Base-by-base conservation (phyloP, 92 coral and sea anemone species). In the Bergia sp. region DNA sequence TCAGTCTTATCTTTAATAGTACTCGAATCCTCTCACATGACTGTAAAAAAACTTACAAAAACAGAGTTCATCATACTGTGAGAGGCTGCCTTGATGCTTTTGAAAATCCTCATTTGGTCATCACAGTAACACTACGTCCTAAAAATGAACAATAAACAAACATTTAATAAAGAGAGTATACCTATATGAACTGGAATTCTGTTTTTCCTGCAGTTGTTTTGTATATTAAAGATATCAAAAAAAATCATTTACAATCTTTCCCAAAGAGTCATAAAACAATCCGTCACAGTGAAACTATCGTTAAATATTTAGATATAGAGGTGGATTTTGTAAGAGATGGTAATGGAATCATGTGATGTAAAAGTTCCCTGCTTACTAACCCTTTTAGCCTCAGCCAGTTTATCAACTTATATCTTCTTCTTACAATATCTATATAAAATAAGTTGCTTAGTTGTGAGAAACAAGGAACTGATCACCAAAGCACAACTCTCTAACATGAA, bases 91-190 rank as follows among this genome's bases (percentile, higher is more conserved):
- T 39, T 37, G 43, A 38, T 74, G 43, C 50, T 4, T 40, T 42
- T 45, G 6, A 38, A 45, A 40, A 74, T 10, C 44, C 15, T 37
- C 42, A 72, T 4, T 7, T 7, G 76, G 3, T 72, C 78, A 20
- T 74, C 78, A 74, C 23, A 74, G 78, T 20, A 74, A 74, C 45
- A 74, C 29, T 40, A 74, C 78, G 43, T 74, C 78, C 78, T 74
- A 12, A 7, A 74, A 74, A 42, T 39, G 43, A 74, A 74, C 78
- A 74, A 74, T 13, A 38, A 39, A 74, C 10, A 21, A 74, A 36
- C 15, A 37, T 73, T 73, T 37, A 73, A 73, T 40, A 12, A 73
- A 37, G 37, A 73, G 10, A 10, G 4, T 37, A 45, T 45, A 45
- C 50, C 50, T 45, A 7, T 45, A 45, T 3, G 8, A 7, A 2